Percentiles rank a stretch among this genome's conserved stretches.
phyloP scores from a whole-genome alignment of 1,140 invertebrate species.

The Drosophila ogumai region DNA sequence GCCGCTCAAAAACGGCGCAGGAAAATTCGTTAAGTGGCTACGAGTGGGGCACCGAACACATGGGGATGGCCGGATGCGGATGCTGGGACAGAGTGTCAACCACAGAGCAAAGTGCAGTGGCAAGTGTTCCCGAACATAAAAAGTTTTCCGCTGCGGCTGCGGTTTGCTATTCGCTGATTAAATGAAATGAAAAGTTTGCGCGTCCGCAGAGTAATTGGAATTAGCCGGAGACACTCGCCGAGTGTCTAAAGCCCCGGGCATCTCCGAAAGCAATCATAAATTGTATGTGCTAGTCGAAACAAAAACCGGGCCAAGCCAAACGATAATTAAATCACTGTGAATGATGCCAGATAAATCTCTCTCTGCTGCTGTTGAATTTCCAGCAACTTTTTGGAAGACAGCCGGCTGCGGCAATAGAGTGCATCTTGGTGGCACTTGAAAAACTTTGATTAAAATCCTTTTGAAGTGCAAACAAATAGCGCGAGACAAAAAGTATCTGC shows the following conservation, averaged over 20 bases:
- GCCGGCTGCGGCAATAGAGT: constrained; percentile 20
- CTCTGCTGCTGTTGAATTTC: not conserved
- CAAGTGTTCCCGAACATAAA: constrained; percentile 52
- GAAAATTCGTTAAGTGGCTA: constrained; percentile 68
- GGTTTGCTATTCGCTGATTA: constrained; percentile 47
- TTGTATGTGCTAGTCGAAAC: constrained; percentile 34
- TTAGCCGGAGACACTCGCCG: constrained; percentile 18
- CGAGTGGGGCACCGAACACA: constrained; percentile 56
- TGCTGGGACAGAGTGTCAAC: constrained; percentile 49
- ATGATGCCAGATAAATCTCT: constrained; percentile 67
- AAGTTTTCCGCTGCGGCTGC: constrained; percentile 49
- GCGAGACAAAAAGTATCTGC: constrained; percentile 64
- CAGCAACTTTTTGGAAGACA: constrained; percentile 21
- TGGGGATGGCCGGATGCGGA: constrained; percentile 1
- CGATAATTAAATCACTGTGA: constrained; percentile 76
- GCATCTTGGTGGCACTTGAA: constrained; percentile 69
- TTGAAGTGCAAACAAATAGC: constrained; percentile 81
- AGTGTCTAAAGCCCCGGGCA: constrained; percentile 10
- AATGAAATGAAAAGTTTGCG: constrained; percentile 47
- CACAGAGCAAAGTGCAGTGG: constrained; percentile 61
- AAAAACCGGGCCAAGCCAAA: constrained; percentile 28
- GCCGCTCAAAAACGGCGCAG: constrained; percentile 45
- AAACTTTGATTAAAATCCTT: constrained; percentile 82
- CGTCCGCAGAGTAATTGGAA: constrained; percentile 32
- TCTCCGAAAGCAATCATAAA: constrained; percentile 58